Evolutionary conservation across 2,113 vertebrate species (phyloP), one percentile per base, ranked within the genome.

Genomic region (Cettia cetti): DNA sequence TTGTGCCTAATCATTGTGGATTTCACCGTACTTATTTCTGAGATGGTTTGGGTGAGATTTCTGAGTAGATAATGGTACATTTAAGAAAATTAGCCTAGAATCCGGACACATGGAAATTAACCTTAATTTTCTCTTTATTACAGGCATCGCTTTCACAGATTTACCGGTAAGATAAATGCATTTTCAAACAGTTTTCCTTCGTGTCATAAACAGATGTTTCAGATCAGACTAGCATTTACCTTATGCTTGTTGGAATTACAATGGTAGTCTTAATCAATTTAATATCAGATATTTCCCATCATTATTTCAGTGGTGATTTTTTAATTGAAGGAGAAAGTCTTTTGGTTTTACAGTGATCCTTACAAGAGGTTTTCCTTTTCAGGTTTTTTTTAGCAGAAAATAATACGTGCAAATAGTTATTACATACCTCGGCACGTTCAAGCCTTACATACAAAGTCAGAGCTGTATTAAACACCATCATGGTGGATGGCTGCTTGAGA

Each of bases 121-220:
- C 93, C 89, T 86, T 95, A 78, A 97, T 96, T 97, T 88, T 97
- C 60, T 96, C 50, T 95, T 96, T 21, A 31, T 97, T 96, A 15
- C 95, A 98, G 98, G 98, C 97, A 98, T 98, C 74, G 98, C 98
- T 96, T 98, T 98, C 96, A 98, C 98, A 50, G 98, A 98, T 82
- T 91, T 98, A 96, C 98, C 98, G 98, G 98, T 98, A 98, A 98
- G 98, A 97, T n/a, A 64, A 94, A 75, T 92, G 44, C 89, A 71
- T 96, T 96, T 96, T 95, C 39, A 68, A 87, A 88, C 76, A 74
- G 45, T 61, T 90, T 59, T 92, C 70, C 10, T 88, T 42, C 35
- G 9, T 80, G 2, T 74, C 64, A 37, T 53, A 82, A 85, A n/a
- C 45, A 65, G 47, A n/a, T 82, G 27, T 68, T 86, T 90, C 82